Percentiles rank a stretch among this genome's conserved stretches.
Conservation (phyloP, 2,888 invertebrate genomes). For the Idaea dimidiata region DNA sequence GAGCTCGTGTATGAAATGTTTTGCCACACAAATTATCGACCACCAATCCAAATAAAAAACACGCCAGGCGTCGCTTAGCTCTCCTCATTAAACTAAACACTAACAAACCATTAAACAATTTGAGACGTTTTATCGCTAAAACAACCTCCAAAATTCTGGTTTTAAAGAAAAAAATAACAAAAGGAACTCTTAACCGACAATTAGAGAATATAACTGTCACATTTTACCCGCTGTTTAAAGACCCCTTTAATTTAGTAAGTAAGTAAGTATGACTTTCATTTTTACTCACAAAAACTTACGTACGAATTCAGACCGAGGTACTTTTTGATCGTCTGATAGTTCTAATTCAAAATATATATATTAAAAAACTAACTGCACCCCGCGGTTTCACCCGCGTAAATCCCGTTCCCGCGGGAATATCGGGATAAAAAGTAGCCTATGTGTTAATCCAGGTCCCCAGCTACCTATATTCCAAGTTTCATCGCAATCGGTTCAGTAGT, state of each 20-base stretch:
- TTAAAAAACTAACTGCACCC: too few species aligned
- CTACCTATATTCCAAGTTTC: too few species aligned
- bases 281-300: background rate
- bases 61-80: too few species aligned
- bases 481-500: too few species aligned
- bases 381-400: too few species aligned
- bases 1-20: too few species aligned
- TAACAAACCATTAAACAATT: background rate
- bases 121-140: background rate
- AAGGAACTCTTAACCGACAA: background rate
- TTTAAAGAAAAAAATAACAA: background rate
- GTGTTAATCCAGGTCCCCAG: too few species aligned
- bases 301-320: background rate
- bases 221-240: background rate
- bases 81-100: background rate
- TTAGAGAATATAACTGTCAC: background rate
- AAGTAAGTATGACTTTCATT: background rate
- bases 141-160: background rate
- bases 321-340: background rate
- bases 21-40: too few species aligned
- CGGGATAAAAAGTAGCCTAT: too few species aligned
- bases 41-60: too few species aligned
- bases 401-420: too few species aligned
- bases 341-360: too few species aligned
- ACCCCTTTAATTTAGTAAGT: background rate